A percentile compares a stretch with the other conserved stretches of the same genome.
Conservation (phyloP, 2,888 invertebrate genomes). For the Andrena flavipes region DNA sequence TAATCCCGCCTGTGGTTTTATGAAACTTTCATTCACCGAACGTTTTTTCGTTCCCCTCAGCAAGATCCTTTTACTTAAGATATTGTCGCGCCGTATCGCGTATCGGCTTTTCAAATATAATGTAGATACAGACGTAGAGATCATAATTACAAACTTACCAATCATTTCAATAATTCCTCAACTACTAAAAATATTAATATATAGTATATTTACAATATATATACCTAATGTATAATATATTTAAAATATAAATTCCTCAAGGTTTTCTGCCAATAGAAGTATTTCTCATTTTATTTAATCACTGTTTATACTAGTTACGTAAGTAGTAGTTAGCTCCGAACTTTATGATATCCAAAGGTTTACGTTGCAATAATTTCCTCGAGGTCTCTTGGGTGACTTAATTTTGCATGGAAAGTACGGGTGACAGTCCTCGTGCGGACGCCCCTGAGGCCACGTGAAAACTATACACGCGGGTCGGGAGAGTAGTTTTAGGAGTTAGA, state of each 20-base stretch:
- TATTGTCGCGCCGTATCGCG: slow-evolving; percentile 32
- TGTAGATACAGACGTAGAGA: background rate
- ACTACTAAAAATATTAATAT: too few relatives aligned
- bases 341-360: background rate
- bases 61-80: slow-evolving; percentile 55
- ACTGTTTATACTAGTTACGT: background rate
- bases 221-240: background rate
- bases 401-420: background rate
- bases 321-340: background rate
- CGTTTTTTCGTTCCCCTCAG: slow-evolving; percentile 38
- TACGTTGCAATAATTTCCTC: background rate
- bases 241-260: background rate
- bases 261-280: background rate
- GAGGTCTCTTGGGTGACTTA: background rate
- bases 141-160: background rate
- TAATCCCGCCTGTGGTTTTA: slow-evolving; percentile 44
- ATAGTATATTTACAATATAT: background rate
- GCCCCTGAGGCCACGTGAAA: slow-evolving; percentile 73
- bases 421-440: slow-evolving; percentile 27
- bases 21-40: slow-evolving; percentile 51
- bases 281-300: too few relatives aligned
- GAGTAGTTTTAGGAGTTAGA: slow-evolving; percentile 62
- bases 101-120: slow-evolving; percentile 20
- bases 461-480: slow-evolving; percentile 64
- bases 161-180: too few relatives aligned